Percentiles rank a stretch among this genome's conserved stretches.
These are phyloP conservation scores for Alentia gelatinosa DNA, from an alignment of 2,888 invertebrate genomes.

Conservation along the genomic window DNA sequence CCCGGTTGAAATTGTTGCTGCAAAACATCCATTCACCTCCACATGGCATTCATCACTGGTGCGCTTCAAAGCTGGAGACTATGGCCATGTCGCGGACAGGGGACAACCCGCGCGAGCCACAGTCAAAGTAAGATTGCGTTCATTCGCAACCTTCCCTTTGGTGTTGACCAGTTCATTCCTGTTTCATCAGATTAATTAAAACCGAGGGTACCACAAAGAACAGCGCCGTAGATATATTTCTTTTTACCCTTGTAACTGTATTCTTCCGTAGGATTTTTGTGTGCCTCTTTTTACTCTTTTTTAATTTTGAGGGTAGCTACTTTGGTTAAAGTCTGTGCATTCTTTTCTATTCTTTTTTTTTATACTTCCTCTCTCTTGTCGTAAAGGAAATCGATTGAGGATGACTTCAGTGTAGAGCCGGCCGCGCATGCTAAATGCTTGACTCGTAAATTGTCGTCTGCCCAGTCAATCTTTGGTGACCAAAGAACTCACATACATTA, in stretches of 20 bases:
- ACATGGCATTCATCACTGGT: constrained; percentile 28
- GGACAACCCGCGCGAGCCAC: neutral
- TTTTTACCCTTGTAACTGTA: neutral
- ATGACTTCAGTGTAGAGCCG: neutral
- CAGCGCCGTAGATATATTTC: neutral
- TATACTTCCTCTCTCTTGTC: no score
- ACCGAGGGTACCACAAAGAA: neutral
- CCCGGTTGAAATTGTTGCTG: constrained; percentile 26
- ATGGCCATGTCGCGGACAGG: neutral
- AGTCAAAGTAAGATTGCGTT: neutral
- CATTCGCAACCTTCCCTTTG: neutral
- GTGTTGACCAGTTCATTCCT: constrained; percentile 42
- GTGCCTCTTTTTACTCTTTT: neutral
- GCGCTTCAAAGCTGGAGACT: neutral
- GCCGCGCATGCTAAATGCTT: neutral
- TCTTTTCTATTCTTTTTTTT: neutral
- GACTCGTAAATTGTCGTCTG: neutral
- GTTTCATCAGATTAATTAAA: constrained; percentile 37
- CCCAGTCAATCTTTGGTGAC: neutral
- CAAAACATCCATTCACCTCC: constrained; percentile 34
- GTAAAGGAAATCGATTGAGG: neutral
- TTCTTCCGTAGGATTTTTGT: no score
- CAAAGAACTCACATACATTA: neutral
- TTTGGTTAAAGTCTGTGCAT: neutral
- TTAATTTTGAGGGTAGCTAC: neutral